These are phyloP conservation scores for Azorinus chamasolen DNA, from an alignment of 2,888 invertebrate species.

Conservation along the genomic window DNA sequence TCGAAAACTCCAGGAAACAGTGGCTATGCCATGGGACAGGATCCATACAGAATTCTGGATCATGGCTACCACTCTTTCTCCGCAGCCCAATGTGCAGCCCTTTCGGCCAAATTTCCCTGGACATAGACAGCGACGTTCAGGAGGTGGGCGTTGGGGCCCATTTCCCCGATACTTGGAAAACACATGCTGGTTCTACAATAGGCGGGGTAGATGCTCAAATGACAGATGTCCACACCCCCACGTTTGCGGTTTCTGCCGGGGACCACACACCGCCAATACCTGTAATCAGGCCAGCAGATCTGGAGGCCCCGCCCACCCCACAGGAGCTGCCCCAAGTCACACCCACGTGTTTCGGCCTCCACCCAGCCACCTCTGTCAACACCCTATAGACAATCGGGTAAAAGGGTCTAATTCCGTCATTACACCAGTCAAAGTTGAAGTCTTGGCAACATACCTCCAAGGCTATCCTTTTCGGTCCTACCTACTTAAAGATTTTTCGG, in stretches of 20 bases:
- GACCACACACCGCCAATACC: conserved; percentile 13
- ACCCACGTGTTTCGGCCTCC: not conserved
- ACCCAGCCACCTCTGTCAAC: not conserved
- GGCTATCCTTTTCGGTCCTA: conserved; percentile 3
- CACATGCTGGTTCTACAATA: conserved; percentile 36
- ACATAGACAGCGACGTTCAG: not conserved
- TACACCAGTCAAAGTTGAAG: not conserved
- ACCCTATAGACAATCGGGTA: not conserved
- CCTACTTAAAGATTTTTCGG: conserved; percentile 14
- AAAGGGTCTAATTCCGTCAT: not conserved
- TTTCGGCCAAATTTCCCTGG: not conserved
- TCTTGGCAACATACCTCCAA: not conserved
- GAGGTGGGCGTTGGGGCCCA: too few relatives aligned
- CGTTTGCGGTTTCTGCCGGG: conserved; percentile 27
- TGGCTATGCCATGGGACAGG: conserved; percentile 11
- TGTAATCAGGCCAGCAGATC: conserved; percentile 16
- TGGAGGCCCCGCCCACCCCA: not conserved
- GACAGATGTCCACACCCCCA: conserved; percentile 13
- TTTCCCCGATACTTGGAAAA: conserved; percentile 14
- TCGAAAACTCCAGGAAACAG: conserved; percentile 8
- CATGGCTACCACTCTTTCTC: conserved; percentile 1
- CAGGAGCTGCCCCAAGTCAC: not conserved
- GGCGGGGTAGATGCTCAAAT: conserved; percentile 1
- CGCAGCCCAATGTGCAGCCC: not conserved
- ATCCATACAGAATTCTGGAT: conserved; percentile 29